Percentiles rank a stretch among this genome's conserved stretches.
phyloP scores from a whole-genome alignment of 2,797 vertebrate species.

The Chaenodraco wilsoni region DNA sequence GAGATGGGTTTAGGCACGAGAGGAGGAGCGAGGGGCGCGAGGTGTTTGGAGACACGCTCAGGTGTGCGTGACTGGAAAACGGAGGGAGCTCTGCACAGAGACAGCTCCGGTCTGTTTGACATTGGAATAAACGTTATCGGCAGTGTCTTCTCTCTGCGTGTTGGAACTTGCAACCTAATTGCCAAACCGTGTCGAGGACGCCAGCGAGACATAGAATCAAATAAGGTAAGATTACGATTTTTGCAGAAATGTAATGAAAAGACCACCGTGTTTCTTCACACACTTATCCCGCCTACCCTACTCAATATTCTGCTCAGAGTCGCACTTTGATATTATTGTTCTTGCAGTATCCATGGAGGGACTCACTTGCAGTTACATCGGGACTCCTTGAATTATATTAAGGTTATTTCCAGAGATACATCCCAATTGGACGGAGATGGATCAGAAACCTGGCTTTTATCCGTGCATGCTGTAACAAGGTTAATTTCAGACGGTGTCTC shows the following conservation, averaged over 20 bases:
- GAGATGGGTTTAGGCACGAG: constrained; percentile 24
- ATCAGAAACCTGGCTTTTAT: constrained; percentile 19
- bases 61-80: constrained; percentile 83
- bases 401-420: constrained; percentile 30
- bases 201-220: constrained; percentile 10
- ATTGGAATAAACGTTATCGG: constrained; percentile 47
- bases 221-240: constrained; percentile 55
- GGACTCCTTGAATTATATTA: constrained; percentile 22
- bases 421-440: constrained; percentile 13
- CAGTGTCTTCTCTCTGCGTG: constrained; percentile 14
- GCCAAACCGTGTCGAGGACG: constrained; percentile 23
- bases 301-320: constrained; percentile 19
- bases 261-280: background rate
- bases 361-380: constrained; percentile 19
- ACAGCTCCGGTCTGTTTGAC: constrained; percentile 56
- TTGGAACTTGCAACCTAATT: constrained; percentile 45
- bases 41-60: constrained; percentile 73
- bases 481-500: constrained; percentile 71
- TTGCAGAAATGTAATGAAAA: constrained; percentile 2
- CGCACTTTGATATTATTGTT: constrained; percentile 33
- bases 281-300: background rate
- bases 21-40: constrained; percentile 41
- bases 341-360: background rate
- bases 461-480: constrained; percentile 45
- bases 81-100: constrained; percentile 65